Evolutionary conservation across 2,888 invertebrate genomes (phyloP).

Genomic region (Agrotis segetum): DNA sequence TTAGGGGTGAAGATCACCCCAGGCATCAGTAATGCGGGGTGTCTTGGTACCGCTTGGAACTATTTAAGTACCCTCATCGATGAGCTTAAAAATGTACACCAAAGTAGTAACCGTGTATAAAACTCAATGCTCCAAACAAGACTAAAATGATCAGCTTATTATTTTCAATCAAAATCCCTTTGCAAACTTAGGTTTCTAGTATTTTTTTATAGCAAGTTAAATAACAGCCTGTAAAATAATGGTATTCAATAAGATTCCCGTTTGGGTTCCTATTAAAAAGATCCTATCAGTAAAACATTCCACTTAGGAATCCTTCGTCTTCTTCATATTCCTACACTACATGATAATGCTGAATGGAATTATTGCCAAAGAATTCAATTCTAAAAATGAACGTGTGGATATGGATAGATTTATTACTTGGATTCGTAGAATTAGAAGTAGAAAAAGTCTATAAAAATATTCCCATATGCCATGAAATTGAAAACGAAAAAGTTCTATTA

Average conservation of each 20-base stretch:
- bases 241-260: not conserved
- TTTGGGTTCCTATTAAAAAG: not conserved
- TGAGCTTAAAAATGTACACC: conserved; percentile 12
- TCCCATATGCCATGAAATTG: not conserved
- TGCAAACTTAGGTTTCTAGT: not conserved
- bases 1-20: conserved; percentile 53
- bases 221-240: not conserved
- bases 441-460: conserved; percentile 1
- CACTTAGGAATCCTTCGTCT: not conserved
- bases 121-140: not conserved
- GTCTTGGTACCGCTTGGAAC: conserved; percentile 62
- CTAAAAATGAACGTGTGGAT: not conserved
- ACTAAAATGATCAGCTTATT: too few species aligned
- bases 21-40: conserved; percentile 39
- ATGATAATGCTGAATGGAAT: conserved; percentile 8
- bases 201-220: not conserved
- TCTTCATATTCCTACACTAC: conserved; percentile 9
- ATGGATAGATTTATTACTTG: not conserved
- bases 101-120: not conserved
- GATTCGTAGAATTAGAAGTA: conserved; percentile 1
- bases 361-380: conserved; percentile 19
- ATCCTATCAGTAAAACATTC: not conserved
- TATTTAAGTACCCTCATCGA: conserved; percentile 36
- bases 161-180: not conserved
- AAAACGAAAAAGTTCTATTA: conserved; percentile 18